Base-by-base conservation (phyloP, 2,113 vertebrate species). In the Brachyistius frenatus region DNA sequence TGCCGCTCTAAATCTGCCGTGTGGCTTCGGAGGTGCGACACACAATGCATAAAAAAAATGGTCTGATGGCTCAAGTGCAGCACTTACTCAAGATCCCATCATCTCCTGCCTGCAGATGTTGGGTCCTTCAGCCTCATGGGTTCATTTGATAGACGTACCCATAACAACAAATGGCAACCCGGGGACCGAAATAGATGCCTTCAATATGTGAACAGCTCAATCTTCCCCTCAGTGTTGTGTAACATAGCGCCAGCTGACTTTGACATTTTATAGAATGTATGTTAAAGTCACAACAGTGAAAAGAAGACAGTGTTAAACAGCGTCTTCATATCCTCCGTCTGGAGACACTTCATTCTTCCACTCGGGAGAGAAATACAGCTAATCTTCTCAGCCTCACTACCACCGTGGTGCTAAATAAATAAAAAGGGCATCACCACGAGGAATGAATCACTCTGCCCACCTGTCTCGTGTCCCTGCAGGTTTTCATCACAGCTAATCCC, bases 401-500 rank as follows among this genome's bases (percentile, higher is more conserved):
- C 33, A 4, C 70, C n/a, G 56, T 8, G 30, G 54, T 13, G 60
- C 49, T 75, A 78, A 87, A 83, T 89, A 74, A 81, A 87, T 80
- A 53, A 87, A 84, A 80, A 78, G 66, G 66, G 47, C 76, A 81
- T 73, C 49, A 61, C 62, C 1, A 15, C 37, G 39, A 79, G 31
- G 66, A 60, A 78, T 66, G 65, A 83, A 66, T 75, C 53, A 50
- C 60, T 82, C 39, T 64, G 60, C 69, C 57, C 72, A 53, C 37
- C 44, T 46, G 46, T 66, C 23, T 72, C 41, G 4, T 52, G 32
- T 69, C 61, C 81, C 81, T 76, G 9, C 44, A 57, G 72, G 36
- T 87, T 41, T 70, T 84, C 57, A 64, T 57, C 73, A 89, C 56
- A 83, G 30, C 63, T 57, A 73, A 87, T 70, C 78, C 70, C 75